phyloP scores from a whole-genome alignment of 2,113 vertebrate species.

The Salminus brasiliensis region DNA sequence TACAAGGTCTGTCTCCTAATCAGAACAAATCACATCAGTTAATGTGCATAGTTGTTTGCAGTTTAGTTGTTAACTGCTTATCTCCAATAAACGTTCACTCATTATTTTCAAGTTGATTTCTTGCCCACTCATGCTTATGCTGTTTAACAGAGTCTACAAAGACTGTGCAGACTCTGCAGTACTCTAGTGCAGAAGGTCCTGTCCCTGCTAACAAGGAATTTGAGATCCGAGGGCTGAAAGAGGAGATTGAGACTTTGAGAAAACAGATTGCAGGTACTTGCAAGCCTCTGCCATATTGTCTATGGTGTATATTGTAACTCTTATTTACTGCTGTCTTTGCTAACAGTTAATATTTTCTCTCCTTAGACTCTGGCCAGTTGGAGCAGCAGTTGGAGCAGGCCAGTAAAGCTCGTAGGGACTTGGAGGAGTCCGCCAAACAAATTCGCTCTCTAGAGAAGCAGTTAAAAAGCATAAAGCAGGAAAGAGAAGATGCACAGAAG shows the following conservation, averaged over 20 bases:
- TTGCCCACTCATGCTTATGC: background rate
- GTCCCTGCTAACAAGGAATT: conserved; percentile 83
- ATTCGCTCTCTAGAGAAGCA: conserved; percentile 91
- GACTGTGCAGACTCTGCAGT: conserved; percentile 90
- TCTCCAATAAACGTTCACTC: background rate
- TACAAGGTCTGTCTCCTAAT: conserved; percentile 82
- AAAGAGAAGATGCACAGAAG: conserved; percentile 93
- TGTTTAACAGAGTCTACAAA: conserved; percentile 86
- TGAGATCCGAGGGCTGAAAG: conserved; percentile 93
- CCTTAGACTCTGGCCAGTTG: conserved; percentile 83
- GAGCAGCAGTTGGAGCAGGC: conserved; percentile 93
- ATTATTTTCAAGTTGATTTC: background rate
- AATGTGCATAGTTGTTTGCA: background rate
- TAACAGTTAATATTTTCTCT: background rate
- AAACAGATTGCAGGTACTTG: conserved; percentile 88
- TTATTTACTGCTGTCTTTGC: background rate
- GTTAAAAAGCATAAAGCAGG: conserved; percentile 86
- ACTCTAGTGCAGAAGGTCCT: conserved; percentile 82
- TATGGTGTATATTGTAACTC: background rate
- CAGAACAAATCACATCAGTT: background rate
- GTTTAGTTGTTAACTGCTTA: background rate
- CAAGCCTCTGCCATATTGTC: background rate
- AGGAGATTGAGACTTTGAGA: conserved; percentile 92
- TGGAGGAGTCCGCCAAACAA: conserved; percentile 91
- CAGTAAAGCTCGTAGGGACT: conserved; percentile 79